Conservation (phyloP, 2,113 vertebrate genomes). For the Aythya baeri region DNA sequence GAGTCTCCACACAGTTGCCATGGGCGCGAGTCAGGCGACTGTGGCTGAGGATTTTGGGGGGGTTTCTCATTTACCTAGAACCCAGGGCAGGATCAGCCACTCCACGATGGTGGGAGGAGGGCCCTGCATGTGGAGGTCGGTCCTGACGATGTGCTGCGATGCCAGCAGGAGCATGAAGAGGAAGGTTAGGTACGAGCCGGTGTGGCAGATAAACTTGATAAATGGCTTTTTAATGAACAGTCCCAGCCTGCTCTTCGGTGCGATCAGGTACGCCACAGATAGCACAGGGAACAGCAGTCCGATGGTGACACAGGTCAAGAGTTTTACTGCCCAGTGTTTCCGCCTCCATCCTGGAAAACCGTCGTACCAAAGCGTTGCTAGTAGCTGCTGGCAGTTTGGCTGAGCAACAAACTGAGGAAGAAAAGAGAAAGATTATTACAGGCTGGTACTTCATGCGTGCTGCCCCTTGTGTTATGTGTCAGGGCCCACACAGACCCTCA, state of each 20-base stretch:
- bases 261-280: slow-evolving; percentile 91
- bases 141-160: slow-evolving; percentile 95
- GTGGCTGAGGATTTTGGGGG: background rate
- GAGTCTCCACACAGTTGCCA: background rate
- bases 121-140: slow-evolving; percentile 95
- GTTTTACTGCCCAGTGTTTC: slow-evolving; percentile 95
- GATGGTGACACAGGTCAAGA: slow-evolving; percentile 95
- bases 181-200: slow-evolving; percentile 95
- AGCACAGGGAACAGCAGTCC: slow-evolving; percentile 93
- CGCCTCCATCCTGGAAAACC: slow-evolving; percentile 97
- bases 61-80: slow-evolving; percentile 84
- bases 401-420: slow-evolving; percentile 91
- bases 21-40: background rate
- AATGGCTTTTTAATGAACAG: slow-evolving; percentile 98
- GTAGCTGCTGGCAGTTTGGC: slow-evolving; percentile 97
- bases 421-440: background rate
- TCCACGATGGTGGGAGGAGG: slow-evolving; percentile 95
- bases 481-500: background rate
- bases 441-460: background rate
- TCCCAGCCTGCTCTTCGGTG: slow-evolving; percentile 92
- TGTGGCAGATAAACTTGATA: slow-evolving; percentile 99
- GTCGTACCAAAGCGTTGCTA: slow-evolving; percentile 96
- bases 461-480: background rate
- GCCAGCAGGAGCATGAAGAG: slow-evolving; percentile 96
- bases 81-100: slow-evolving; percentile 98